A percentile compares a stretch with the other conserved stretches of the same genome.
Conservation (phyloP, 2,888 invertebrate species). For the Gibbula magus region DNA sequence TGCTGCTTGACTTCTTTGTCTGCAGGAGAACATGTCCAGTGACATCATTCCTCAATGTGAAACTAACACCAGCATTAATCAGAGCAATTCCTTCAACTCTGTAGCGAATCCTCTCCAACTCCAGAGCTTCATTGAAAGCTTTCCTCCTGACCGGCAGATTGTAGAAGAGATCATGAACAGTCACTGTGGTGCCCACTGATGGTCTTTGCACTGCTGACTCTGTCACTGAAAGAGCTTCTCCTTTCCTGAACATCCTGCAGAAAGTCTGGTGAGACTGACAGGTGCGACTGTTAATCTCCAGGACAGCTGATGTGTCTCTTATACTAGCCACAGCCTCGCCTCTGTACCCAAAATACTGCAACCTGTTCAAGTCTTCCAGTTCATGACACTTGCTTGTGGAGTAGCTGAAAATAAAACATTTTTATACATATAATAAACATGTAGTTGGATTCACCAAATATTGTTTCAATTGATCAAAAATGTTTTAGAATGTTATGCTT, state of each 20-base stretch:
- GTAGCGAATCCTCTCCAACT: constrained; percentile 80
- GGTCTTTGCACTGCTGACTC: constrained; percentile 77
- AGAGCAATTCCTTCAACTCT: constrained; percentile 81
- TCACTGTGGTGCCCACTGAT: constrained; percentile 84
- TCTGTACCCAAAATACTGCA: constrained; percentile 81
- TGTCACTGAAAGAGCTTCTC: constrained; percentile 75
- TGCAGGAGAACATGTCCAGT: constrained; percentile 80
- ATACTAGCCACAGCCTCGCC: constrained; percentile 84
- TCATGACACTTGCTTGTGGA: constrained; percentile 82
- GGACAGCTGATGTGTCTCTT: constrained; percentile 77
- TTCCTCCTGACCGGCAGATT: constrained; percentile 81
- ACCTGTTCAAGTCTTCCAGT: constrained; percentile 78
- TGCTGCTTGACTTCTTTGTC: constrained; percentile 79
- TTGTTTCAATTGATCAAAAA: too few relatives aligned
- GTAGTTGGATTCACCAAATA: too few relatives aligned
- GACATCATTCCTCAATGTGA: constrained; percentile 83
- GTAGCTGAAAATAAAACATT: constrained; percentile 74
- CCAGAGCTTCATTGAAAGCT: constrained; percentile 77
- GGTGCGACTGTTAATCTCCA: constrained; percentile 80
- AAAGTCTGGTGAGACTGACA: constrained; percentile 77
- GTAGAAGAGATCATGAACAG: constrained; percentile 81
- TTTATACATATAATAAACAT: too few relatives aligned
- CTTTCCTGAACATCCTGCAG: constrained; percentile 79
- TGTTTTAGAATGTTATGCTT: too few relatives aligned
- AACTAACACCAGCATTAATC: constrained; percentile 80